Conservation (phyloP, 2,888 invertebrate species). For the Tricholauxania praeusta region DNA sequence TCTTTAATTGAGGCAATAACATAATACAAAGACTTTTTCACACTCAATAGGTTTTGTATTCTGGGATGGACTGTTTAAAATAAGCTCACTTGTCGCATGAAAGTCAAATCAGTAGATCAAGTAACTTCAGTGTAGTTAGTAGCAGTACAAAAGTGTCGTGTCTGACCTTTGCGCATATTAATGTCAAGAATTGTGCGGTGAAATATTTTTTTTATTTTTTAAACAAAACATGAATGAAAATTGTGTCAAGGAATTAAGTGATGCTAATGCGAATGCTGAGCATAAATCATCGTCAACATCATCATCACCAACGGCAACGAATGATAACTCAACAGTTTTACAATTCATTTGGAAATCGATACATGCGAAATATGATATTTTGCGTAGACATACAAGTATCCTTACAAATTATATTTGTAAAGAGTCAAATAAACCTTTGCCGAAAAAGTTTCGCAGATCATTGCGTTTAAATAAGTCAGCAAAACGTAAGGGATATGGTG, state of each 20-base stretch:
- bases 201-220: constrained; percentile 5
- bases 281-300: constrained; percentile 24
- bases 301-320: constrained; percentile 8
- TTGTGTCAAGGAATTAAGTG: constrained; percentile 12
- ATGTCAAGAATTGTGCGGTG: not conserved
- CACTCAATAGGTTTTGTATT: constrained; percentile 14
- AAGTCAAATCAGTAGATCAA: constrained; percentile 23
- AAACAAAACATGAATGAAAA: constrained; percentile 27
- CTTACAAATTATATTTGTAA: constrained; percentile 49
- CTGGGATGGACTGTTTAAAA: not conserved
- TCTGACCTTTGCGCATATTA: constrained; percentile 1
- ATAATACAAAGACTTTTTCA: constrained; percentile 53
- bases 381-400: constrained; percentile 47
- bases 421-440: constrained; percentile 57
- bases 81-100: not conserved
- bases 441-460: constrained; percentile 59
- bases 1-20: constrained; percentile 63
- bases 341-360: constrained; percentile 57
- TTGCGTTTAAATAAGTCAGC: constrained; percentile 60
- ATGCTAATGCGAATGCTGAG: not conserved
- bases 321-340: constrained; percentile 45
- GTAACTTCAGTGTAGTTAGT: constrained; percentile 18
- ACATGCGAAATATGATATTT: constrained; percentile 52
- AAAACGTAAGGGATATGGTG: constrained; percentile 56
- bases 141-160: not conserved